These are phyloP conservation scores for Nematostella vectensis DNA, from an alignment of 92 coral and sea anemone genomes.

Conservation along the genomic window DNA sequence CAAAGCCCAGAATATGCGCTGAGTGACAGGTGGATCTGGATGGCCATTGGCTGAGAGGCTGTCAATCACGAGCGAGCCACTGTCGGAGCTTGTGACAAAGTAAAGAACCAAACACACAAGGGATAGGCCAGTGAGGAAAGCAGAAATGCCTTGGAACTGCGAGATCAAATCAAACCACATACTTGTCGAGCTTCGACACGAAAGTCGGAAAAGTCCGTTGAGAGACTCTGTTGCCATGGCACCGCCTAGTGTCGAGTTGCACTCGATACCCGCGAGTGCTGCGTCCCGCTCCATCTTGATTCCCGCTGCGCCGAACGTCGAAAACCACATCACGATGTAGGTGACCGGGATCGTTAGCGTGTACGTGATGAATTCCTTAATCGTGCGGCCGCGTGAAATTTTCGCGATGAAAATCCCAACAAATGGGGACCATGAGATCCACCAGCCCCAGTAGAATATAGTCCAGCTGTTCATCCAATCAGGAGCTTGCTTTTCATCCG, in stretches of 20 bases:
- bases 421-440: conserved; percentile 95
- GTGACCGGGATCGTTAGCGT: conserved; percentile 75
- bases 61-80: conserved; percentile 88
- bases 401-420: conserved; percentile 94
- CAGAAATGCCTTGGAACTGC: conserved; percentile 54
- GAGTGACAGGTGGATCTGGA: conserved; percentile 80
- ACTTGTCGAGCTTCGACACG: conserved; percentile 50
- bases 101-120: conserved; percentile 65
- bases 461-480: conserved; percentile 86
- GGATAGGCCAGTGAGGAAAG: conserved; percentile 62
- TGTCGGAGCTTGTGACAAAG: conserved; percentile 94
- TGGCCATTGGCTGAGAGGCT: conserved; percentile 84
- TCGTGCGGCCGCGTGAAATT: conserved; percentile 73
- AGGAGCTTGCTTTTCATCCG: conserved; percentile 57
- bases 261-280: conserved; percentile 32
- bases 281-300: conserved; percentile 66
- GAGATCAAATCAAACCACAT: conserved; percentile 82
- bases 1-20: conserved; percentile 89
- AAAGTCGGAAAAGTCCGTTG: conserved; percentile 61
- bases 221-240: conserved; percentile 26
- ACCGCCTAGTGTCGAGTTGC: conserved; percentile 65
- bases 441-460: conserved; percentile 97
- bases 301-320: conserved; percentile 77
- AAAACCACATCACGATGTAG: conserved; percentile 80
- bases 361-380: conserved; percentile 62